A percentile compares a stretch with the other conserved stretches of the same genome.
These are phyloP conservation scores for Podarcis raffonei DNA, from an alignment of 2,113 vertebrate species.

Conservation along the genomic window DNA sequence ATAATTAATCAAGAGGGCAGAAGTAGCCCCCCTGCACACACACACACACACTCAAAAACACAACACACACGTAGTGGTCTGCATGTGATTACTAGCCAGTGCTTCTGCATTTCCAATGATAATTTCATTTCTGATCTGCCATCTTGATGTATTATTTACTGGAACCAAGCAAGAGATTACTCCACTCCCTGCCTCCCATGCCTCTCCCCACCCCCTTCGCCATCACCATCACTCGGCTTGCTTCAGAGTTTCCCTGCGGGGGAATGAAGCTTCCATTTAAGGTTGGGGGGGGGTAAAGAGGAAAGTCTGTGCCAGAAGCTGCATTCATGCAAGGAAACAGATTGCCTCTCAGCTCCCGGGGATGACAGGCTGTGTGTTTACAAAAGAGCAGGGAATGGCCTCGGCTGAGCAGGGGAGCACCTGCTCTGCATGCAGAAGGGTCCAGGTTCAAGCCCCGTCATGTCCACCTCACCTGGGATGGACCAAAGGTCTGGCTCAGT, in stretches of 20 bases:
- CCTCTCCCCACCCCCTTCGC: not conserved
- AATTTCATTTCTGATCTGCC: constrained; percentile 67
- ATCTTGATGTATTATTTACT: constrained; percentile 80
- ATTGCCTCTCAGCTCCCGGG: no score
- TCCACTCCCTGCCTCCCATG: not conserved
- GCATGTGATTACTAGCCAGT: not conserved
- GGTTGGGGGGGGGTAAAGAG: not conserved
- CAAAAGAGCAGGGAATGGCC: no score
- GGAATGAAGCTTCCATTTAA: not conserved
- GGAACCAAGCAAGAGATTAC: constrained; percentile 20
- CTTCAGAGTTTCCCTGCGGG: not conserved
- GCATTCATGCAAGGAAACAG: no score
- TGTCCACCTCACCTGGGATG: no score
- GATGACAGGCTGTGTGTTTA: no score
- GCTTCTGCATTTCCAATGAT: constrained; percentile 35
- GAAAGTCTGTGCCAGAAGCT: no score
- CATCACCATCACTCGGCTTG: not conserved
- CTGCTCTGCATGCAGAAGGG: no score
- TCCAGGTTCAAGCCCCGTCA: no score
- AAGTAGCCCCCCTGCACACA: not conserved
- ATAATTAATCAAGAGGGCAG: not conserved
- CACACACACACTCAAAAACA: not conserved
- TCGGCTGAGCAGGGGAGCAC: no score
- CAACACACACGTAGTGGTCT: not conserved
- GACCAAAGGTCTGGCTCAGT: no score